A percentile compares a stretch with the other conserved stretches of the same genome.
These are phyloP conservation scores for Megaustenia siamemsis DNA, from an alignment of 2,888 invertebrate genomes.

Conservation along the genomic window DNA sequence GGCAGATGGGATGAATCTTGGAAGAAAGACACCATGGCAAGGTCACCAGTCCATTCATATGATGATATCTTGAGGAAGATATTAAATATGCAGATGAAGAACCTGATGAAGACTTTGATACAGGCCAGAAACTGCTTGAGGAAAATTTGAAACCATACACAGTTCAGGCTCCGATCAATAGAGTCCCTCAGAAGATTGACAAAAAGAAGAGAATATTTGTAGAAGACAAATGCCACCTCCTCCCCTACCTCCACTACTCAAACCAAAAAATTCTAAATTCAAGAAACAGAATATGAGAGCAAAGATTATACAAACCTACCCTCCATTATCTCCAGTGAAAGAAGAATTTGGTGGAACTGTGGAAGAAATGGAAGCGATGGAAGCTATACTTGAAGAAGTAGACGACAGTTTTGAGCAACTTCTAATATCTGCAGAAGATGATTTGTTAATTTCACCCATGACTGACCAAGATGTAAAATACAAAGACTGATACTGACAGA, in stretches of 20 bases:
- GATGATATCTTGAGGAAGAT: conserved; percentile 13
- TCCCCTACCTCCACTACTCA: conserved; percentile 6
- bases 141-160: neutral
- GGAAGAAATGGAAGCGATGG: conserved; percentile 47
- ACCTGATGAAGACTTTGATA: conserved; percentile 17
- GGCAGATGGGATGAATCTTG: neutral
- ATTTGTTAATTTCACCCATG: conserved; percentile 15
- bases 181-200: neutral
- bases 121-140: neutral
- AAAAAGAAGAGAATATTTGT: neutral
- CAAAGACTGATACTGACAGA: neutral
- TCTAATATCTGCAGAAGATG: conserved; percentile 39
- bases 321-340: conserved; percentile 36
- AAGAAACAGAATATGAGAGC: neutral
- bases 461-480: neutral
- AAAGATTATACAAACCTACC: neutral
- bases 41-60: neutral
- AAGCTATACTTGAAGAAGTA: conserved; percentile 35
- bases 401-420: conserved; percentile 51
- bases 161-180: too few relatives aligned
- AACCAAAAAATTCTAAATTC: neutral
- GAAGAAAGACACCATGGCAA: neutral
- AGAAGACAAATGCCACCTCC: conserved; percentile 20
- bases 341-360: conserved; percentile 42
- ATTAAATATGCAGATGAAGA: conserved; percentile 39